Evolutionary conservation across 2,888 invertebrate species (phyloP).

Genomic region (Sarcophaga caerulescens): DNA sequence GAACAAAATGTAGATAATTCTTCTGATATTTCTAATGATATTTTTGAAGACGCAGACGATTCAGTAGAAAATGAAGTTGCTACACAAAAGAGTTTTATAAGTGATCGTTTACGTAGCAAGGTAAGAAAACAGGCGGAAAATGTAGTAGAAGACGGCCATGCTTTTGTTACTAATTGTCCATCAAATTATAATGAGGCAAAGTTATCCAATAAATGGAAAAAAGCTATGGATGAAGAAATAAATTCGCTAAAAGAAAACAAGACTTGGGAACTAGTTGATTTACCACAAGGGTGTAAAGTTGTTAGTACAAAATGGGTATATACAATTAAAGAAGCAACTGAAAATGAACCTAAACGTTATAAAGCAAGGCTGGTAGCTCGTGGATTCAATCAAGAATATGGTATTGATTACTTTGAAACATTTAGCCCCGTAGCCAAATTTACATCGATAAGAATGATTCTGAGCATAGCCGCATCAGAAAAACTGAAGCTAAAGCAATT

Average conservation of each 20-base stretch:
- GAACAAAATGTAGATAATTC: not conserved
- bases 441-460: not conserved
- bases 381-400: constrained; percentile 17
- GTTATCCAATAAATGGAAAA: constrained; percentile 33
- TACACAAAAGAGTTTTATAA: constrained; percentile 35
- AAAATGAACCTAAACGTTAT: constrained; percentile 5
- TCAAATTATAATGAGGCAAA: constrained; percentile 42
- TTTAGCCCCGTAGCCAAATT: constrained; percentile 35
- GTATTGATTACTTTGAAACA: constrained; percentile 37
- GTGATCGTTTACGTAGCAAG: constrained; percentile 45
- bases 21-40: constrained; percentile 21
- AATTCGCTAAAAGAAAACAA: constrained; percentile 30
- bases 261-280: constrained; percentile 24
- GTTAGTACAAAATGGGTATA: constrained; percentile 39
- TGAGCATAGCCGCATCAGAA: constrained; percentile 5
- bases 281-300: constrained; percentile 14
- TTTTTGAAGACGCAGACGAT: constrained; percentile 32
- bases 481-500: not conserved
- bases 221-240: constrained; percentile 28
- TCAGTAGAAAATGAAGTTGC: constrained; percentile 4
- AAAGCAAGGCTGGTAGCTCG: constrained; percentile 52
- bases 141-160: constrained; percentile 7
- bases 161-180: not conserved
- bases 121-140: constrained; percentile 15
- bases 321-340: constrained; percentile 19